A percentile compares a stretch with the other conserved stretches of the same genome.
These are phyloP conservation scores for Cerastis rubricosa DNA, from an alignment of 2,888 invertebrate species.

Conservation along the genomic window DNA sequence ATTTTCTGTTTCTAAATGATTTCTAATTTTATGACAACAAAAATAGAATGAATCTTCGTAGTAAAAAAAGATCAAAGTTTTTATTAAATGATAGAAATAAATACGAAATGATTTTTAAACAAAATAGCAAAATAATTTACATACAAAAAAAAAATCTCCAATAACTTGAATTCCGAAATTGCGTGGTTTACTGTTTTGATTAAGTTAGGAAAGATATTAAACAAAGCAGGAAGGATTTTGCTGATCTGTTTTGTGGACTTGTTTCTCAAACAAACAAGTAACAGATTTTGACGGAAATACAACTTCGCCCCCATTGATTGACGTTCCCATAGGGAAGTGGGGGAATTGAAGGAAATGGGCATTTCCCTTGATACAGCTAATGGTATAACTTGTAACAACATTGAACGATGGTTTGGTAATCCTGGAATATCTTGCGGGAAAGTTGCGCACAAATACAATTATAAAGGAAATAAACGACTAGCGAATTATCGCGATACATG, in stretches of 20 bases:
- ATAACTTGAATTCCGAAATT: neutral
- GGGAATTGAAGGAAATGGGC: constrained; percentile 19
- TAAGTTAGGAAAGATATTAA: neutral
- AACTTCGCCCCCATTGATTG: constrained; percentile 1
- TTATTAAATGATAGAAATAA: too few species aligned
- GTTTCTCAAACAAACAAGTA: constrained; percentile 15
- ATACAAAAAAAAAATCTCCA: too few species aligned
- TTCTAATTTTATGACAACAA: too few species aligned
- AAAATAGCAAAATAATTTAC: too few species aligned
- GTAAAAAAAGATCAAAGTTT: too few species aligned
- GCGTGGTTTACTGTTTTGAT: neutral
- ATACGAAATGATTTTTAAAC: too few species aligned
- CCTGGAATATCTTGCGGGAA: constrained; percentile 1
- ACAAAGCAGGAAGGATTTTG: constrained; percentile 23
- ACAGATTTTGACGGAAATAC: constrained; percentile 30
- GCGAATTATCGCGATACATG: neutral
- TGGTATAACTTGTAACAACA: constrained; percentile 27
- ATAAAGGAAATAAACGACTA: neutral
- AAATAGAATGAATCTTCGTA: too few species aligned
- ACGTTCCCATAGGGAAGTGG: constrained; percentile 14
- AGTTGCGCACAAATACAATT: constrained; percentile 22
- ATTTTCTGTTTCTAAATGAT: too few species aligned
- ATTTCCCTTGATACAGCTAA: constrained; percentile 40
- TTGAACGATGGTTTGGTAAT: constrained; percentile 18
- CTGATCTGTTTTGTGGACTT: constrained; percentile 24